Conservation (phyloP, 1,140 invertebrate genomes). For the Zaprionus davidi region DNA sequence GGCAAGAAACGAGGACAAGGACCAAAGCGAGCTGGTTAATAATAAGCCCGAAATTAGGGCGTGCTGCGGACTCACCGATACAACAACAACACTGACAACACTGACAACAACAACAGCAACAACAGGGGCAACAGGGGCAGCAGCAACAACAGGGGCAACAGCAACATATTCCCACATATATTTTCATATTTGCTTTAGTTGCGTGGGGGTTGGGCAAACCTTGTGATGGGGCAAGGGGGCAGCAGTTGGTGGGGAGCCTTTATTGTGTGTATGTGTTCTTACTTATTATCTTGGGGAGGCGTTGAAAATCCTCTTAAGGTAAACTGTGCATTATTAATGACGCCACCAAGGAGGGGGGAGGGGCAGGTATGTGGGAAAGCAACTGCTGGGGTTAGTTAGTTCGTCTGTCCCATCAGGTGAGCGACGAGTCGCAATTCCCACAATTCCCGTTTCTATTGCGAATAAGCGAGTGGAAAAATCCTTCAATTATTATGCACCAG, state of each 20-base stretch:
- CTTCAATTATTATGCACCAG: neutral
- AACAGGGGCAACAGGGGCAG: neutral
- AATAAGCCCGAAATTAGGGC: conserved; percentile 76
- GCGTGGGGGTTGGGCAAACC: conserved; percentile 27
- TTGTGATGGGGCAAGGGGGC: neutral
- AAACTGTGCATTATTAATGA: conserved; percentile 81
- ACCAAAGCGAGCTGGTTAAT: conserved; percentile 70
- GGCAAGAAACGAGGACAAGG: conserved; percentile 15
- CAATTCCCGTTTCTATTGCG: neutral
- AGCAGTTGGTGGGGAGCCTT: conserved; percentile 42
- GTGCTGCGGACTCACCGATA: conserved; percentile 48
- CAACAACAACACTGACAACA: conserved; percentile 25
- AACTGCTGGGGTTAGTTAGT: neutral
- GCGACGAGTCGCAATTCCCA: neutral
- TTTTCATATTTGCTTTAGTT: conserved; percentile 50
- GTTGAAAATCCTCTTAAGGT: conserved; percentile 81
- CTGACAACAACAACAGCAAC: neutral
- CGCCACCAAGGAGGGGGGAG: conserved; percentile 10
- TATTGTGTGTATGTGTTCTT: conserved; percentile 54
- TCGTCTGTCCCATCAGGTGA: neutral
- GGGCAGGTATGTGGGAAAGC: neutral
- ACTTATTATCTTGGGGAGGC: conserved; percentile 75
- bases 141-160: conserved; percentile 9
- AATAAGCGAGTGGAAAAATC: conserved; percentile 2
- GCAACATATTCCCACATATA: conserved; percentile 65